These are phyloP conservation scores for Jaculus jaculus DNA, from an alignment of 2,113 vertebrate genomes.

Conservation along the genomic window DNA sequence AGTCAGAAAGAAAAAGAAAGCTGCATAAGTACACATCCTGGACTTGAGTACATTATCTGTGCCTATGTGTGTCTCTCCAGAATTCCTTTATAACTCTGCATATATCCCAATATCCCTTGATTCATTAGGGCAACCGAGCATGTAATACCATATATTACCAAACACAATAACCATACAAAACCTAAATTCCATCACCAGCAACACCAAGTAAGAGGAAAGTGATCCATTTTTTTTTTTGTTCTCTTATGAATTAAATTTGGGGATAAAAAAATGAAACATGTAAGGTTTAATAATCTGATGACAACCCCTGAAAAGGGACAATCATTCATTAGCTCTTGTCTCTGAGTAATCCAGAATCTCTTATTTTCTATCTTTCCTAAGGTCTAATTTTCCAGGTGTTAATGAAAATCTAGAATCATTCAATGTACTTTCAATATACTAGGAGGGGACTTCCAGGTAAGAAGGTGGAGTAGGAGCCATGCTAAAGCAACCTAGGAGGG, in stretches of 20 bases:
- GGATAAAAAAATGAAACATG: neutral
- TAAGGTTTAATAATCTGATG: neutral
- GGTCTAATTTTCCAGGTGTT: constrained; percentile 5
- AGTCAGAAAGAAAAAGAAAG: too few relatives aligned
- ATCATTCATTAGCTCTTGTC: neutral
- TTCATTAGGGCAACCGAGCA: neutral
- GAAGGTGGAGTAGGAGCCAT: too few relatives aligned
- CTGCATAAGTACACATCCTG: constrained; percentile 2
- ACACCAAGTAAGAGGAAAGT: neutral
- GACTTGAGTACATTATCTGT: neutral
- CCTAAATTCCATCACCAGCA: neutral
- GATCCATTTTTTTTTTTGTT: neutral
- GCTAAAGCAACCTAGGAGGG: too few relatives aligned
- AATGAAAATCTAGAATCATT: neutral
- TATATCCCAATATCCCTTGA: neutral
- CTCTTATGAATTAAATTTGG: neutral
- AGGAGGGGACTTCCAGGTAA: too few relatives aligned
- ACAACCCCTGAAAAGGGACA: neutral
- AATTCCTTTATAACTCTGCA: constrained; percentile 14
- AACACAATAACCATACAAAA: neutral
- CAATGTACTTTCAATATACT: neutral
- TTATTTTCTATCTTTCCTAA: constrained; percentile 36
- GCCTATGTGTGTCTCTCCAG: neutral
- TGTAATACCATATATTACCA: neutral
- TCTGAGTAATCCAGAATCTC: neutral